Percentiles rank a stretch among this genome's conserved stretches.
phyloP scores from a whole-genome alignment of 2,888 invertebrate genomes.

The Cataglyphis livida region DNA sequence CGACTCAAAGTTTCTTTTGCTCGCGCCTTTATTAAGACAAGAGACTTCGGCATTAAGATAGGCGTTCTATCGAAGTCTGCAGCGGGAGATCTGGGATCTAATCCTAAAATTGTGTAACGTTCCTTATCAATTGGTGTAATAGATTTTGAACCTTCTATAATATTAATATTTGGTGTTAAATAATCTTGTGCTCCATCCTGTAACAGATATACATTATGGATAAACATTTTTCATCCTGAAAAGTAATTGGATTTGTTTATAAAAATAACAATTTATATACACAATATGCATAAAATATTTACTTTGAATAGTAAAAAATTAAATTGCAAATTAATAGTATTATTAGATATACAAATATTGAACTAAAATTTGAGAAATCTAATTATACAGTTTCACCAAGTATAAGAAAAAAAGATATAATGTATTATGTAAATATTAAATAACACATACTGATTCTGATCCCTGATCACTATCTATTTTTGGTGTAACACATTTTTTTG shows the following conservation, averaged over 20 bases:
- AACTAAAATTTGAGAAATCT: neutral
- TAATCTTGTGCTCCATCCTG: slow-evolving; percentile 52
- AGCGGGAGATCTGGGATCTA: slow-evolving; percentile 83
- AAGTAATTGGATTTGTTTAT: neutral
- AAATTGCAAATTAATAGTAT: neutral
- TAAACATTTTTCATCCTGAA: neutral
- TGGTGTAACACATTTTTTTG: slow-evolving; percentile 68
- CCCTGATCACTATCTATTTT: slow-evolving; percentile 62
- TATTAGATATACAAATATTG: neutral
- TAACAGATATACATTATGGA: slow-evolving; percentile 12
- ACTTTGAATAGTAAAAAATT: neutral
- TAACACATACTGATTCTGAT: slow-evolving; percentile 71
- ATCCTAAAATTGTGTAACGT: slow-evolving; percentile 61
- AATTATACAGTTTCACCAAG: neutral
- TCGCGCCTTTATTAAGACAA: slow-evolving; percentile 57
- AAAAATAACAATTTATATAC: neutral
- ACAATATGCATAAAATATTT: neutral
- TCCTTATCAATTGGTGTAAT: slow-evolving; percentile 57
- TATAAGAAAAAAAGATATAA: neutral
- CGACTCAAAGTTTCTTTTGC: slow-evolving; percentile 62
- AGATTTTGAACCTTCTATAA: slow-evolving; percentile 27
- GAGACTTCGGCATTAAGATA: slow-evolving; percentile 76
- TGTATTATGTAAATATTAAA: neutral
- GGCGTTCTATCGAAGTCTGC: slow-evolving; percentile 82
- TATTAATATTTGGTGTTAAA: slow-evolving; percentile 48